Evolutionary conservation across 2,888 invertebrate genomes (phyloP).

Genomic region (Himalopsyche kuldschensis): DNA sequence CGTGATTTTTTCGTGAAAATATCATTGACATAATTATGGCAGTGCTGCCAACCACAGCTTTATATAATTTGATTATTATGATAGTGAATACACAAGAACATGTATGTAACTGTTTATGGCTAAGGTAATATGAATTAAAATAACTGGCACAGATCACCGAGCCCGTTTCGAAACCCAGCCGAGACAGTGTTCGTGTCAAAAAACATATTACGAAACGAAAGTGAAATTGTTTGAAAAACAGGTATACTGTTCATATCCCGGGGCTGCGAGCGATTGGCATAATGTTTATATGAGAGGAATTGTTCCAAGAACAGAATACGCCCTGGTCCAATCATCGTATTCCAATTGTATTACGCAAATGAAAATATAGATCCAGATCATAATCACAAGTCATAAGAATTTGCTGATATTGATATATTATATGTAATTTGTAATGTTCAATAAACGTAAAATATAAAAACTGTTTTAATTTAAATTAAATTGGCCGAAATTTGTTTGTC

Average conservation of each 20-base stretch:
- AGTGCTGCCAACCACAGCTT: background rate
- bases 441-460: too few relatives aligned
- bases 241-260: constrained; percentile 10
- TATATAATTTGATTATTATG: background rate
- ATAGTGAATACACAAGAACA: background rate
- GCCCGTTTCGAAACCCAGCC: background rate
- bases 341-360: too few relatives aligned
- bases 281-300: background rate
- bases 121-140: background rate
- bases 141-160: background rate
- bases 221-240: constrained; percentile 21
- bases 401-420: too few relatives aligned
- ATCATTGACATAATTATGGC: background rate
- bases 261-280: background rate
- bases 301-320: background rate
- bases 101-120: background rate
- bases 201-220: constrained; percentile 14
- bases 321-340: background rate
- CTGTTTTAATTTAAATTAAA: too few relatives aligned
- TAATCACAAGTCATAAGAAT: too few relatives aligned
- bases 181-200: background rate
- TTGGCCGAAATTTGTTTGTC: too few relatives aligned
- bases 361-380: too few relatives aligned
- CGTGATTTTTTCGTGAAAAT: background rate
- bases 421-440: too few relatives aligned